phyloP scores from a whole-genome alignment of 2,113 vertebrate genomes.

The Poeciliopsis retropinna region DNA sequence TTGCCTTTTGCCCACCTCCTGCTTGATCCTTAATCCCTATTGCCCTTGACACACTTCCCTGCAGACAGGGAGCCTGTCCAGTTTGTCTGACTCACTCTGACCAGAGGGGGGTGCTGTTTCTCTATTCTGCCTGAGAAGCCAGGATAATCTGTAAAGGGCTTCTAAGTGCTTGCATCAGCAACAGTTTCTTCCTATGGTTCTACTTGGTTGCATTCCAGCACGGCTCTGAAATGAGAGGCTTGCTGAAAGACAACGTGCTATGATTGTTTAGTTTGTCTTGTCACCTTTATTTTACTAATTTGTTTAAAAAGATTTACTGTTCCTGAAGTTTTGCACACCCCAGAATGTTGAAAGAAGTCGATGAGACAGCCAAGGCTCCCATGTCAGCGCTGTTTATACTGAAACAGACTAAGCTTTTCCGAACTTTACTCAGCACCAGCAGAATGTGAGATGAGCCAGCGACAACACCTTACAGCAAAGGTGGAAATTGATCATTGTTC shows the following conservation, averaged over 20 bases:
- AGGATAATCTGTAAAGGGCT: neutral
- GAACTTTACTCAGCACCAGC: conserved; percentile 26
- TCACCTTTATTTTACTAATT: conserved; percentile 49
- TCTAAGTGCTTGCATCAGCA: conserved; percentile 10
- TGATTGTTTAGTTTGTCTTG: conserved; percentile 32
- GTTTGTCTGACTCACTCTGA: conserved; percentile 22
- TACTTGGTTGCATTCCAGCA: conserved; percentile 34
- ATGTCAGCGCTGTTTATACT: conserved; percentile 3
- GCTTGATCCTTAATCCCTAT: conserved; percentile 54
- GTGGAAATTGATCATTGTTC: conserved; percentile 4
- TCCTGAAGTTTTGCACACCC: conserved; percentile 16
- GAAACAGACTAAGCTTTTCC: conserved; percentile 6
- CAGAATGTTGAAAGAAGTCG: conserved; percentile 26
- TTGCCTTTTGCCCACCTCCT: conserved; percentile 42
- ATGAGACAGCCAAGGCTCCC: neutral
- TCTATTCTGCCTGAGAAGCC: conserved; percentile 20
- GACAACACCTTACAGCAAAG: conserved; percentile 13
- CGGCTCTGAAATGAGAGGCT: conserved; percentile 32
- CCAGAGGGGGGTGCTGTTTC: conserved; percentile 66
- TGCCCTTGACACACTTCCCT: conserved; percentile 51
- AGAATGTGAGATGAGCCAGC: conserved; percentile 16
- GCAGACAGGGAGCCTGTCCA: neutral
- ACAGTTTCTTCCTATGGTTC: conserved; percentile 44
- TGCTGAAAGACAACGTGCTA: conserved; percentile 15
- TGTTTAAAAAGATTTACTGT: conserved; percentile 34